Percentiles rank a stretch among this genome's conserved stretches.
Evolutionary conservation across 2,113 vertebrate genomes (phyloP).

Genomic region (Forbesichthys papilliferus): DNA sequence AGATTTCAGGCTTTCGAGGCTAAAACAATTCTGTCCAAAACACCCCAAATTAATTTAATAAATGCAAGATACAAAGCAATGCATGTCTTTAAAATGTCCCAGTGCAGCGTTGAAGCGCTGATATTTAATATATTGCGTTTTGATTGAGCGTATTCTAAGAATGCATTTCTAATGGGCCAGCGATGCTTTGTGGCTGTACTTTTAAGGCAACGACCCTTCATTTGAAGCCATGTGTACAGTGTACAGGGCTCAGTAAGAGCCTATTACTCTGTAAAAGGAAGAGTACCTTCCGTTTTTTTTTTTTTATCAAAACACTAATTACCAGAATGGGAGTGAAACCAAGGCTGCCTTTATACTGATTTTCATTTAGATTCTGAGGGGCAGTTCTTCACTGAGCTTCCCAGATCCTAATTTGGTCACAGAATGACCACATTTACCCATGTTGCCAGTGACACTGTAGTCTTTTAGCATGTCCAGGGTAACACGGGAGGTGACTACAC

Average conservation of each 20-base stretch:
- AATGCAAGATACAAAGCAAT: too few species aligned
- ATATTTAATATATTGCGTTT: too few species aligned
- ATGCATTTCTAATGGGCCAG: too few species aligned
- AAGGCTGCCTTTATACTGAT: conserved; percentile 45
- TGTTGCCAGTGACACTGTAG: conserved; percentile 25
- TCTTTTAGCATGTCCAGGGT: conserved; percentile 18
- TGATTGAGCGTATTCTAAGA: too few species aligned
- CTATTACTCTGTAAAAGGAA: not conserved
- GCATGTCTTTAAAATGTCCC: too few species aligned
- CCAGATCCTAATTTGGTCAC: conserved; percentile 22
- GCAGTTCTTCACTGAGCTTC: conserved; percentile 28
- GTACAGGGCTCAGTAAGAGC: not conserved
- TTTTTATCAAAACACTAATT: conserved; percentile 37
- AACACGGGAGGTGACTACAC: not conserved
- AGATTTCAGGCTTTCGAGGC: not conserved
- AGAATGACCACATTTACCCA: conserved; percentile 1
- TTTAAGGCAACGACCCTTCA: too few species aligned
- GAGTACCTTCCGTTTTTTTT: conserved; percentile 14
- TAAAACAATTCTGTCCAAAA: too few species aligned
- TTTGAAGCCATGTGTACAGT: not conserved
- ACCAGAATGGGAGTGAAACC: conserved; percentile 27
- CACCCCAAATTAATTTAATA: too few species aligned
- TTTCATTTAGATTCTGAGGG: conserved; percentile 54
- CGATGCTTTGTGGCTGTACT: too few species aligned
- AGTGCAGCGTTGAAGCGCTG: too few species aligned